These are phyloP conservation scores for Ameiurus melas DNA, from an alignment of 2,113 vertebrate genomes.

Conservation along the genomic window DNA sequence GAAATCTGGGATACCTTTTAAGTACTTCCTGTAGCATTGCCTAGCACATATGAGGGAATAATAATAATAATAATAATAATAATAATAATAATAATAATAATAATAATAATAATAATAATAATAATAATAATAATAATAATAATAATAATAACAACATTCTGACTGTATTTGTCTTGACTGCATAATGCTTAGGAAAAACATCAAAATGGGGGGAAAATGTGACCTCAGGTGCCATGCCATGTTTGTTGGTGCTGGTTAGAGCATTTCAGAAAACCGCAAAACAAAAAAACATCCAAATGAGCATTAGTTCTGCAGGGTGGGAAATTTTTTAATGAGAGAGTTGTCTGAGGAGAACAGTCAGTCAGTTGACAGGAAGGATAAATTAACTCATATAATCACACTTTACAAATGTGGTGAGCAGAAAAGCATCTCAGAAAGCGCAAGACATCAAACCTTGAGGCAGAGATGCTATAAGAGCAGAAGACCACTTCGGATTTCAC, in stretches of 20 bases:
- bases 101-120: too few relatives aligned
- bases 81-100: background rate
- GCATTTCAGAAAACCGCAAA: background rate
- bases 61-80: too few relatives aligned
- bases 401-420: background rate
- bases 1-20: background rate
- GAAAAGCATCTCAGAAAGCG: background rate
- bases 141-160: background rate
- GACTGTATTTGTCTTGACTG: background rate
- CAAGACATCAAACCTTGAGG: background rate
- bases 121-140: background rate
- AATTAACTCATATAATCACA: background rate
- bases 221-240: background rate
- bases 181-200: background rate
- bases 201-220: background rate
- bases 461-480: background rate
- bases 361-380: background rate
- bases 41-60: background rate
- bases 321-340: background rate
- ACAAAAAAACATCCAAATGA: background rate
- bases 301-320: background rate
- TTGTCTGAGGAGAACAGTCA: background rate
- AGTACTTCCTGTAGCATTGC: background rate
- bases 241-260: background rate
- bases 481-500: background rate